These are phyloP conservation scores for Cephus nigrinus DNA, from an alignment of 2,888 invertebrate genomes.

Conservation along the genomic window DNA sequence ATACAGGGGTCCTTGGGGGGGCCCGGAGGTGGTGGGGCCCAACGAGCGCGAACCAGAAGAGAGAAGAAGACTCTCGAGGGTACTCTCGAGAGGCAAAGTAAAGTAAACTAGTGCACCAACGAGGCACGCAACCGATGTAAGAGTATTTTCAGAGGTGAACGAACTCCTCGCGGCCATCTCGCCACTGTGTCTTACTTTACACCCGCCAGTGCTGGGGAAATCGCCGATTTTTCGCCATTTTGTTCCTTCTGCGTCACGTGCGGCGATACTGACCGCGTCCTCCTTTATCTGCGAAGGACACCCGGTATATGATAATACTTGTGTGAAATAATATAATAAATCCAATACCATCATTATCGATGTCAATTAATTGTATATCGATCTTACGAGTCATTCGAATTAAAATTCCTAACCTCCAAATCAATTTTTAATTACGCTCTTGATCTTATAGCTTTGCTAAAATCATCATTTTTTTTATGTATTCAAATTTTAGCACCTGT, in stretches of 20 bases:
- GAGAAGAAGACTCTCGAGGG: constrained; percentile 6
- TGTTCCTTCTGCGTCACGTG: constrained; percentile 13
- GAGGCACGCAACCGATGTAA: constrained; percentile 59
- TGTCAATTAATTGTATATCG: neutral
- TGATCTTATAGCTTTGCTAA: neutral
- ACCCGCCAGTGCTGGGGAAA: constrained; percentile 29
- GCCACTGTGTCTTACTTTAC: constrained; percentile 36
- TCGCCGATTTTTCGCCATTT: constrained; percentile 29
- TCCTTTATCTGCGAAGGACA: neutral
- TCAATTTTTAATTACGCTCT: neutral
- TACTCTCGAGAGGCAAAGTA: constrained; percentile 25
- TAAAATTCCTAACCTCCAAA: neutral
- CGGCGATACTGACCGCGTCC: constrained; percentile 22
- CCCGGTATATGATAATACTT: neutral
- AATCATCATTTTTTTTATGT: neutral
- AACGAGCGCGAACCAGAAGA: constrained; percentile 7
- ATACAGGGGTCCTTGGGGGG: constrained; percentile 8
- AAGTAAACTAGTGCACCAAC: constrained; percentile 58
- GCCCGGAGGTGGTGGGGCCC: constrained; percentile 9
- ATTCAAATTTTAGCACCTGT: neutral
- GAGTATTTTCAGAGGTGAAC: constrained; percentile 64
- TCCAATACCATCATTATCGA: neutral
- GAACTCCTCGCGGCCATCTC: constrained; percentile 48
- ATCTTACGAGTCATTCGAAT: neutral
- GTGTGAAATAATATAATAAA: neutral